phyloP scores from a whole-genome alignment of 2,113 vertebrate species.

The Crotalus tigris region DNA sequence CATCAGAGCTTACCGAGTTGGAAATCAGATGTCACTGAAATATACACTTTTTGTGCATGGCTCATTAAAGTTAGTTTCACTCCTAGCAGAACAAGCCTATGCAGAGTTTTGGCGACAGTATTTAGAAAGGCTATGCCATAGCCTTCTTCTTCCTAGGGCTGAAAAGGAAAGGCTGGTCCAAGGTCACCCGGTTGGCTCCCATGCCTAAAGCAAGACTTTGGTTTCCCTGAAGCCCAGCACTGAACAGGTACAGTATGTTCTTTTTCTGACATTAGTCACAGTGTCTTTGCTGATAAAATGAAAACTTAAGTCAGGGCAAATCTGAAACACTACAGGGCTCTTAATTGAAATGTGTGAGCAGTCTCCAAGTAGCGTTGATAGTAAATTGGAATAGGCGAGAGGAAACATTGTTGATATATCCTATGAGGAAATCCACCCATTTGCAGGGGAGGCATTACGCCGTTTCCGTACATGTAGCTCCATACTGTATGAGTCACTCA shows the following conservation, averaged over 20 bases:
- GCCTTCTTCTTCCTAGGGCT: background rate
- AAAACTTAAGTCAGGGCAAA: background rate
- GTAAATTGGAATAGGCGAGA: background rate
- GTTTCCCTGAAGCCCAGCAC: background rate
- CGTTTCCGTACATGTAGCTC: slow-evolving; percentile 3
- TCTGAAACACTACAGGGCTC: background rate
- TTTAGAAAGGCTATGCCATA: background rate
- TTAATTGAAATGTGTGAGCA: background rate
- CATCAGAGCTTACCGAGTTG: background rate
- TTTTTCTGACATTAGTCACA: background rate
- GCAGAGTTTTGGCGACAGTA: background rate
- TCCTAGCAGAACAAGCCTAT: background rate
- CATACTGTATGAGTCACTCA: slow-evolving; percentile 48
- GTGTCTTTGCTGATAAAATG: background rate
- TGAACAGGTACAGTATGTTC: background rate
- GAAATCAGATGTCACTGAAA: background rate
- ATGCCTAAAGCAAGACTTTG: background rate
- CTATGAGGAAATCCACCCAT: background rate
- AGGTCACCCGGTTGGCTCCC: background rate
- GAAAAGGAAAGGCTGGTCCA: background rate
- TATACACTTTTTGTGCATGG: background rate
- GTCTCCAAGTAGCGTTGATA: fast-evolving
- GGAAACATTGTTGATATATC: slow-evolving; percentile 20
- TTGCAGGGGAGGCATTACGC: background rate
- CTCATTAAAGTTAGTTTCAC: background rate